Base-by-base conservation (phyloP, 1,140 invertebrate genomes). In the Bradysia coprophila region DNA sequence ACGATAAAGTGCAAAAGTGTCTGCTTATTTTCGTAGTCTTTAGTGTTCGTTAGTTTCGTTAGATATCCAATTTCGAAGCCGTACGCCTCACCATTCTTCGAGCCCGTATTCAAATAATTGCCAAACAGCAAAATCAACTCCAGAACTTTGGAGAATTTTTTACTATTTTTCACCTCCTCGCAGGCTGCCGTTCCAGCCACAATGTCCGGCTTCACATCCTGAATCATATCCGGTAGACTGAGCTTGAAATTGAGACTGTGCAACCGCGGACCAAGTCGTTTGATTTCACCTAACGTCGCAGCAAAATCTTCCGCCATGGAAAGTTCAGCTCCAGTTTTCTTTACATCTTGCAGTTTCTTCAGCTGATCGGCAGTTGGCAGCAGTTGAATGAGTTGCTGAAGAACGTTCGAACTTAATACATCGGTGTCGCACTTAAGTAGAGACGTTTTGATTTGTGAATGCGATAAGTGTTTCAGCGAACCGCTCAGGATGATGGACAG, bases 31-130 rank as follows among this genome's bases (percentile, higher is more conserved):
- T 97, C 86, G 9, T 80, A 64, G 56, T 95, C 86, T 68, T 97
- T 98, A 3, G 93, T 98, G 43, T 81, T 79, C n/a, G 78, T 78
- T 46, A 96, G 65, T 80, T 97, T 97, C 1, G 90, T 83, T 2
- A 98, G 68, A 59, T 89, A 97, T 56, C 78, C 92, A 43, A 98
- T 93, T 62, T 98, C 92, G 63, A 97, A 98, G 4, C 89, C 95
- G 52, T 90, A 82, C 2, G 91, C 89, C 51, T 89, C 82, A 8
- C 80, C 91, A 57, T 95, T 95, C 49, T 79, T 81, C 1, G 89
- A 91, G 0, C 92, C 91, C 3, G 86, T 77, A 59, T 96, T 96
- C 79, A 97, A 87, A 49, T 87, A 91, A 65, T 96, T 98, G 15
- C 92, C 92, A 21, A 96, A 64, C 9, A 95, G 59, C 0, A 98